Evolutionary conservation across 2,797 vertebrate species (phyloP).

Genomic region (Melanotaenia pygmaea): DNA sequence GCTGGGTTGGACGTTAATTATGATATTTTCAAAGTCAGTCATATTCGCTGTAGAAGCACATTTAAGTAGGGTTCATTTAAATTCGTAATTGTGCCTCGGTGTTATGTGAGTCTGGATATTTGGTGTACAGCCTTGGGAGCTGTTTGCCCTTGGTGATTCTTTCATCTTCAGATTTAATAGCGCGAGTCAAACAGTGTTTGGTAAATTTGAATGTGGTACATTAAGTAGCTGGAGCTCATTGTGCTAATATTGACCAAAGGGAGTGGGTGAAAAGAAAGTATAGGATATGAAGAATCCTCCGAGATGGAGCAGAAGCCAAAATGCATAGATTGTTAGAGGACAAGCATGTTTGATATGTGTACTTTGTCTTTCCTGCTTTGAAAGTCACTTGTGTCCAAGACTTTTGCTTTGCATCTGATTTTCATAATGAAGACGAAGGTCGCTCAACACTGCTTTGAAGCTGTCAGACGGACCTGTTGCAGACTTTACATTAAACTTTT

Average conservation of each 20-base stretch:
- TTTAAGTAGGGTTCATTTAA: constrained; percentile 57
- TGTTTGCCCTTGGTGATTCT: constrained; percentile 76
- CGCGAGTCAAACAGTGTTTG: constrained; percentile 72
- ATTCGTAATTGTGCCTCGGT: constrained; percentile 66
- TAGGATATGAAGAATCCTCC: constrained; percentile 59
- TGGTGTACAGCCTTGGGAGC: constrained; percentile 64
- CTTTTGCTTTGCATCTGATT: constrained; percentile 64
- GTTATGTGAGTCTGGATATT: constrained; percentile 56
- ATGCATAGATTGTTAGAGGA: constrained; percentile 48
- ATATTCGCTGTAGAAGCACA: constrained; percentile 56
- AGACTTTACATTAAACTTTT: constrained; percentile 15
- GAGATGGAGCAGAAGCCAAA: constrained; percentile 42
- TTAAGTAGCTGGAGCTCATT: constrained; percentile 72
- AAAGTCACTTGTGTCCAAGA: constrained; percentile 55
- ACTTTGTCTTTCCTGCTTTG: constrained; percentile 62
- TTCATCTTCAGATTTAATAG: constrained; percentile 74
- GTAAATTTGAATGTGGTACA: constrained; percentile 75
- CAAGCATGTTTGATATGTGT: constrained; percentile 63
- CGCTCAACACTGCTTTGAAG: constrained; percentile 22
- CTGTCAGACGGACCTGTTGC: constrained; percentile 7
- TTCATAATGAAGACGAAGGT: constrained; percentile 58
- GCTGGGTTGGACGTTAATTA: constrained; percentile 64
- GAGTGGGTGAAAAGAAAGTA: constrained; percentile 55
- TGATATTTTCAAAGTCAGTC: constrained; percentile 69
- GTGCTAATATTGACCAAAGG: constrained; percentile 78